Percentiles rank a stretch among this genome's conserved stretches.
Evolutionary conservation across 2,797 vertebrate genomes (phyloP).

Genomic region (Liparis tanakae): DNA sequence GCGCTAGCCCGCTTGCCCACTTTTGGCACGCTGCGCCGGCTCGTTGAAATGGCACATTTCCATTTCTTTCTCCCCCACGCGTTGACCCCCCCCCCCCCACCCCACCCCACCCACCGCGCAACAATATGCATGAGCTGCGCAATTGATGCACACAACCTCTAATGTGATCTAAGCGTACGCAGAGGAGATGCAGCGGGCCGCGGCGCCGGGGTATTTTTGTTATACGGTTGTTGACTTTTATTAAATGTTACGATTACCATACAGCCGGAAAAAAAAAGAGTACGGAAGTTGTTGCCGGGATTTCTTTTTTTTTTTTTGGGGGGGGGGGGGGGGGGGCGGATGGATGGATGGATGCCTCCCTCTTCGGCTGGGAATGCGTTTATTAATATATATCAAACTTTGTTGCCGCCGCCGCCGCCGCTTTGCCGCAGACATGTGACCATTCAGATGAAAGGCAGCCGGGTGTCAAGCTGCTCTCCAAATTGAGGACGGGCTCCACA

Average conservation of each 20-base stretch:
- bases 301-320: too few species aligned
- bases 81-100: constrained; percentile 30
- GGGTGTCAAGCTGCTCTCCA: constrained; percentile 77
- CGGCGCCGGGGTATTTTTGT: constrained; percentile 61
- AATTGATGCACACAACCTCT: constrained; percentile 75
- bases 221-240: constrained; percentile 79
- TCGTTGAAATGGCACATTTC: constrained; percentile 79
- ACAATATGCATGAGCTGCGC: constrained; percentile 75
- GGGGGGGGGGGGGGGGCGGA: too few species aligned
- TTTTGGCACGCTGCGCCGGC: constrained; percentile 71
- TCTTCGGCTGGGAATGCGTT: constrained; percentile 52
- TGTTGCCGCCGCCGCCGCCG: constrained; percentile 67
- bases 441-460: constrained; percentile 80
- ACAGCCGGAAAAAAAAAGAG: constrained; percentile 53
- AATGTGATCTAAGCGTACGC: constrained; percentile 75
- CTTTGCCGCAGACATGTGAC: constrained; percentile 79
- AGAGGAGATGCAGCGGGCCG: constrained; percentile 61
- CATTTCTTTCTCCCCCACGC: constrained; percentile 67
- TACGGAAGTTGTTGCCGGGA: constrained; percentile 67
- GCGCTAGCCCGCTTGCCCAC: constrained; percentile 68
- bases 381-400: constrained; percentile 67
- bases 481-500: constrained; percentile 79
- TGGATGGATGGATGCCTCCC: constrained; percentile 60
- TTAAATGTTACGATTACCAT: constrained; percentile 83
- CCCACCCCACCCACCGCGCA: constrained; percentile 45